These are phyloP conservation scores for Amblyjoppa fuscipennis DNA, from an alignment of 2,888 invertebrate species.

Conservation along the genomic window DNA sequence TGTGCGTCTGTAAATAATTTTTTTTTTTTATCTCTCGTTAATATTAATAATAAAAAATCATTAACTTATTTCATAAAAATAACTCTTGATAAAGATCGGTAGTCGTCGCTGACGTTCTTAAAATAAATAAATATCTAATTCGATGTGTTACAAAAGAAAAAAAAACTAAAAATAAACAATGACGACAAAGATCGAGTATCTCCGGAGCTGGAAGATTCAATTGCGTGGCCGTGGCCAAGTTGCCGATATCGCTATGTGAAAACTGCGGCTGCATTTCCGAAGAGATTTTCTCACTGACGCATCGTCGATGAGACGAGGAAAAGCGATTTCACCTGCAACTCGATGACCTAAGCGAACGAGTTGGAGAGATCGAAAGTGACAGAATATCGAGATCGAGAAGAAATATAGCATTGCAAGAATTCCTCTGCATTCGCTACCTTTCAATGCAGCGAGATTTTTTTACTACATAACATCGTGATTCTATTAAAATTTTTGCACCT, in stretches of 20 bases:
- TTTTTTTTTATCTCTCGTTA: neutral
- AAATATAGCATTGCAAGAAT: neutral
- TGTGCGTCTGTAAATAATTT: slow-evolving; percentile 69
- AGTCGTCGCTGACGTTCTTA: neutral
- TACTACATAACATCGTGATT: neutral
- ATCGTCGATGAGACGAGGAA: slow-evolving; percentile 50
- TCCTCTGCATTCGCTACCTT: neutral
- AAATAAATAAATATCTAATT: slow-evolving; percentile 4
- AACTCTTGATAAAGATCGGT: neutral
- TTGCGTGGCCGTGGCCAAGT: neutral
- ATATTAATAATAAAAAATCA: neutral
- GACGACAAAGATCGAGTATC: slow-evolving; percentile 1
- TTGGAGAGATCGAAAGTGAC: slow-evolving; percentile 25
- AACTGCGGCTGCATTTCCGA: neutral
- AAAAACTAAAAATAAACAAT: neutral
- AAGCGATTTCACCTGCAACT: slow-evolving; percentile 66
- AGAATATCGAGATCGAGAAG: slow-evolving; percentile 13
- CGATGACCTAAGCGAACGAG: neutral
- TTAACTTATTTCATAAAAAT: slow-evolving; percentile 19
- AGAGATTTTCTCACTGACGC: slow-evolving; percentile 16
- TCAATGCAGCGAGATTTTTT: neutral
- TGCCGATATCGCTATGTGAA: slow-evolving; percentile 3
- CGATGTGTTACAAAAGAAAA: neutral
- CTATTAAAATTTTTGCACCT: neutral
- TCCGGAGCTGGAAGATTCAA: neutral